Evolutionary conservation across 2,888 invertebrate genomes (phyloP), one percentile per base, ranked within the genome.

Genomic region (Pammene aurita): DNA sequence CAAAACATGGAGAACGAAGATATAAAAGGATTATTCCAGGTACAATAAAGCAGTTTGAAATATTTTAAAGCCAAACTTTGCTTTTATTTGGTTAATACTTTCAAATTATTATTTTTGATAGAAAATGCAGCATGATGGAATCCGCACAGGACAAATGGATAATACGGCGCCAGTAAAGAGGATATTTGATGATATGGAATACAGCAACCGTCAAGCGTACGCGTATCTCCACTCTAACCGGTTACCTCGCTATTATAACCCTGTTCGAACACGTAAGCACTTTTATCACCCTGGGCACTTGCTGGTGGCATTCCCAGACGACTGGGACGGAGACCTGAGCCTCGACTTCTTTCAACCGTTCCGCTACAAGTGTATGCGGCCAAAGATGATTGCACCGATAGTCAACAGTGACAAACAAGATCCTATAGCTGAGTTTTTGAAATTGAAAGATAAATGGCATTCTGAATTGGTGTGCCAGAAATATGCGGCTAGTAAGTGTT

Each of bases 271-370:
- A 4, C 77, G 77, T 55, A 74, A 73, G 34, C 89, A 90, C 66
- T 85, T 73, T 58, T 64, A 75, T 1, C 67, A 84, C 0, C 84
- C 82, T n/a, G 88, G 86, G 2, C 84, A 85, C 67, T 85, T 86
- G 0, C 64, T 87, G 6, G 84, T 86, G 41, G 73, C 75, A 10
- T 90, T 90, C 54, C 78, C 76, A 55, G 82, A 87, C 0, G 80
- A 86, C 11, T 92, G 90, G 89, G 86, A 90, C 66, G 92, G 92
- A 4, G 83, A 83, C 5, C 77, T 91, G 0, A 79, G 79, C 13
- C 72, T 81, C 0, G 83, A 84, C 11, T 91, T 84, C 69, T 92
- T 90, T 76, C 87, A 92, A 74, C 77, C 77, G 41, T 86, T 92
- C 70, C 73, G 82, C 10, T 85, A 88, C 70, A 88, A 81, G 73